Conservation (phyloP, 2,888 invertebrate genomes). For the Sacculina carcini region DNA sequence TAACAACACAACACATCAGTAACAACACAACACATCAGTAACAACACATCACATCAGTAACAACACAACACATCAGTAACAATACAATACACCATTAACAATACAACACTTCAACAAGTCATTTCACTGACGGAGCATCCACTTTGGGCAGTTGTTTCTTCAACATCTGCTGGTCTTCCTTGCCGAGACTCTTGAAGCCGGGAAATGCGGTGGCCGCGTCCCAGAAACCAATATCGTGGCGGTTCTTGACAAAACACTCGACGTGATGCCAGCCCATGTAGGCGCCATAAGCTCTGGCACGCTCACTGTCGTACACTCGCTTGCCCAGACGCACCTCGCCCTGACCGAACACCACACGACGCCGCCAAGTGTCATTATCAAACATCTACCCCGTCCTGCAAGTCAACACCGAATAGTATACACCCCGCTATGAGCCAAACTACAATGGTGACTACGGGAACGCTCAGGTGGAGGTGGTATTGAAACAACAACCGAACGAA, state of each 20-base stretch:
- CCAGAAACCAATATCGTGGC: conserved; percentile 43
- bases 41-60: no score
- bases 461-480: no score
- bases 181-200: conserved; percentile 40
- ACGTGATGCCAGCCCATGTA: conserved; percentile 72
- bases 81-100: no score
- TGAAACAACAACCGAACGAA: no score
- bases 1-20: not conserved
- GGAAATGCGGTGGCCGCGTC: conserved; percentile 42
- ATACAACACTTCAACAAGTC: no score
- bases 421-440: no score
- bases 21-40: no score
- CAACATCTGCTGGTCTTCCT: conserved; percentile 40
- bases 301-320: conserved; percentile 53
- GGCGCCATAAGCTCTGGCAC: conserved; percentile 54
- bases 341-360: conserved; percentile 21
- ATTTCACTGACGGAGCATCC: conserved; percentile 14
- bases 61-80: no score
- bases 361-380: no score
- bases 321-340: conserved; percentile 49
- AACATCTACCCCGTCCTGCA: no score
- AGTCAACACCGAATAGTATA: no score
- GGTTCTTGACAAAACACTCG: conserved; percentile 54
- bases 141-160: conserved; percentile 37
- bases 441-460: not conserved